phyloP scores from a whole-genome alignment of 2,797 vertebrate genomes.

The Coendou prehensilis region DNA sequence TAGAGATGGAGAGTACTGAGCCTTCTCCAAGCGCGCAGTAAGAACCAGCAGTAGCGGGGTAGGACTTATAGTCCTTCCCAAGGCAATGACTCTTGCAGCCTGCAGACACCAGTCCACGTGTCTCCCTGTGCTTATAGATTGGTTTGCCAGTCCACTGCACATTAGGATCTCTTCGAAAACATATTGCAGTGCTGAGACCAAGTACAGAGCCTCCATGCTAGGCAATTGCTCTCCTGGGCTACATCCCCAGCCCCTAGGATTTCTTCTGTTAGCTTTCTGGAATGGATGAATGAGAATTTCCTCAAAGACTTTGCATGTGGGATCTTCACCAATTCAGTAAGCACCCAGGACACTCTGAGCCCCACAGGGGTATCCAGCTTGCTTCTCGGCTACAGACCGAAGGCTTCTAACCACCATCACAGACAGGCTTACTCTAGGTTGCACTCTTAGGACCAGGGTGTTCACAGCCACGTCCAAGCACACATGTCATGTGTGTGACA shows the following conservation, averaged over 20 bases:
- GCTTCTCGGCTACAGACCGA: not conserved
- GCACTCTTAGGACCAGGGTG: too few species aligned
- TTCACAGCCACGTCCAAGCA: not conserved
- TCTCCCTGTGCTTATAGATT: not conserved
- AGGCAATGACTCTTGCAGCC: not conserved
- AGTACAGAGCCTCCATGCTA: not conserved
- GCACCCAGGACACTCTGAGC: not conserved
- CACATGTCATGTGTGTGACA: not conserved
- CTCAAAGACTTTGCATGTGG: not conserved
- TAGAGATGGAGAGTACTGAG: not conserved
- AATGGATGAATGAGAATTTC: not conserved
- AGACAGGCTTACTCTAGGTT: not conserved
- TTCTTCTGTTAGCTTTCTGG: not conserved
- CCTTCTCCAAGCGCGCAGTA: not conserved
- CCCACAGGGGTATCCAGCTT: too few species aligned
- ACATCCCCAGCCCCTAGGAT: not conserved
- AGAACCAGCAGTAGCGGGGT: not conserved
- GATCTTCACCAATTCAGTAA: not conserved
- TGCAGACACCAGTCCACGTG: not conserved
- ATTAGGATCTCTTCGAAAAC: not conserved
- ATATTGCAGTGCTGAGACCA: not conserved
- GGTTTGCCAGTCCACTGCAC: not conserved
- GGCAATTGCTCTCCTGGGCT: not conserved
- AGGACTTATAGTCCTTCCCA: not conserved
- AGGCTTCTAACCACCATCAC: not conserved